Base-by-base conservation (phyloP, 1,140 invertebrate species). In the Battus philenor region DNA sequence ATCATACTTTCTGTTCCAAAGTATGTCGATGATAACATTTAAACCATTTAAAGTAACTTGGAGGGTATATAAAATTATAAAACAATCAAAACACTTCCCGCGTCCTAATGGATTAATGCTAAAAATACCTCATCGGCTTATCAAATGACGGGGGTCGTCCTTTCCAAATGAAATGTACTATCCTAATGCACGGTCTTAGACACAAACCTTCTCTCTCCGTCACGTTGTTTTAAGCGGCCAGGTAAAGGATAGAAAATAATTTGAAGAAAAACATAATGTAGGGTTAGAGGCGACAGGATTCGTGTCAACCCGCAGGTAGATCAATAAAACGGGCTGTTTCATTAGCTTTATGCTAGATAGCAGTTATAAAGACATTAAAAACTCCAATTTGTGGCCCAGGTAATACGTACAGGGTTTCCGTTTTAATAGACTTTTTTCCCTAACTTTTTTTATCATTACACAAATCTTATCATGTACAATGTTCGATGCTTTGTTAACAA, bases 361-460 rank as follows among this genome's bases (percentile, higher is more conserved):
- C 80, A 82, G 78, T 85, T 85, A 85, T 85, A 85, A 82, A 85
- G 80, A 78, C 80, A 85, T 85, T 85, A 82, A 76, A 78, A 71
- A 58, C 46, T 58, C 58, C 63, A 57, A 69, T 59, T 66, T 59
- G 62, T 66, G 69, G 59, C 55, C 49, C 50, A 44, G 38, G 53
- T 67, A 67, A 68, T 64, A 47, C 52, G 51, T 49, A 47, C 33
- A 33, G 29, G 8, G 12, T 29, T 20, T 36, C 26, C 30, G 39
- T 22, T 41, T 41, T 27, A 53, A 31, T 27, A 57, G 43, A 41
- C 50, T 49, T 49, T 57, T 27, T 56, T 34, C 22, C 31, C 12
- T 46, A 30, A 16, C 41, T 36, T 50, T 43, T 31, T 52, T 43
- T 54, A 39, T 39, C 22, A 11, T 15, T 22, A 39, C 11, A 8